Conservation (phyloP, 2,888 invertebrate species). For the Dasysyrphus albostriatus region DNA sequence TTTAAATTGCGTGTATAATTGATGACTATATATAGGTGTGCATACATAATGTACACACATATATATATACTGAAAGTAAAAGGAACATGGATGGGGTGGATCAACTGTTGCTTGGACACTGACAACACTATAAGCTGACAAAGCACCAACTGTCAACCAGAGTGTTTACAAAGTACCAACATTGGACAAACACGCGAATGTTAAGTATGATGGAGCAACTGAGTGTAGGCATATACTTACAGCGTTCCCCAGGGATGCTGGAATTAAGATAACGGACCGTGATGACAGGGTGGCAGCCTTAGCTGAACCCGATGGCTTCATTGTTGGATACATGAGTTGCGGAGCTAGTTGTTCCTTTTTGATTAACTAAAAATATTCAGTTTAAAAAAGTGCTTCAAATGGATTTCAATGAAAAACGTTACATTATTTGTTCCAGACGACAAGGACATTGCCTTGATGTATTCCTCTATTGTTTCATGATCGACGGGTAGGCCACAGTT, state of each 20-base stretch:
- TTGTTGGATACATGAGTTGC: conserved; percentile 64
- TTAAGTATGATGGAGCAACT: background rate
- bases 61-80: background rate
- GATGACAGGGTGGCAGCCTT: conserved; percentile 74
- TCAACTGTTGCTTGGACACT: conserved; percentile 38
- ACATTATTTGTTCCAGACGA: conserved; percentile 80
- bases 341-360: conserved; percentile 61
- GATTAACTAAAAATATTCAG: conserved; percentile 43
- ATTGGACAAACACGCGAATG: conserved; percentile 11
- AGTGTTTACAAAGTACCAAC: conserved; percentile 13
- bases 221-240: conserved; percentile 64
- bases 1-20: conserved; percentile 64
- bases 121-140: conserved; percentile 13
- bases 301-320: conserved; percentile 40
- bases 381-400: background rate
- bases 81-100: conserved; percentile 21
- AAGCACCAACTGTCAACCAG: conserved; percentile 41
- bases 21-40: conserved; percentile 15
- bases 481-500: conserved; percentile 79
- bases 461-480: conserved; percentile 82
- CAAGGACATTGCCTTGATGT: conserved; percentile 82
- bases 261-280: conserved; percentile 82
- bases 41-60: background rate
- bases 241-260: conserved; percentile 79
- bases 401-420: conserved; percentile 18